Evolutionary conservation across 64 coral and sea anemone genomes (phyloP).

Genomic region (Stichodactyla helianthus): DNA sequence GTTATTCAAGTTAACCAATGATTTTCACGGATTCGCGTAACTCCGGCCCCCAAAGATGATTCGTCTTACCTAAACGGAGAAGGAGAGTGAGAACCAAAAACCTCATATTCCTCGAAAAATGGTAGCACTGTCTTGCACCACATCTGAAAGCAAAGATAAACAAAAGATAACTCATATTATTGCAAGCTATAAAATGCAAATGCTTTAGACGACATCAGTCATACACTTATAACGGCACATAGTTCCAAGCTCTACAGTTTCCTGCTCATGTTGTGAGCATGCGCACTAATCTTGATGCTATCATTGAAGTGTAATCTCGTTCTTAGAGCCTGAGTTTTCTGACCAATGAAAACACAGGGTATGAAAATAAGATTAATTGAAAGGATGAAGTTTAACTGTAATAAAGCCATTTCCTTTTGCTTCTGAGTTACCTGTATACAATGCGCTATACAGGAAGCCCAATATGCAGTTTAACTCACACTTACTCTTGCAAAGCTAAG

Average conservation of each 20-base stretch:
- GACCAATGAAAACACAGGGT: no score
- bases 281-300: no score
- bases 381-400: no score
- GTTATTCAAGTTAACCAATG: no score
- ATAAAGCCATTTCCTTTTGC: no score
- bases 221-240: no score
- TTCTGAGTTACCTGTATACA: not conserved
- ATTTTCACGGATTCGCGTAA: no score
- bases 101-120: not conserved
- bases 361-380: no score
- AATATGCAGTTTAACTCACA: not conserved
- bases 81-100: not conserved
- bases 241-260: no score
- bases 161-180: not conserved
- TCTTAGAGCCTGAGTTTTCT: not conserved
- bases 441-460: no score
- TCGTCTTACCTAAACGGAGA: not conserved
- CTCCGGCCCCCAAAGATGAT: no score
- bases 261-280: no score
- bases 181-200: not conserved
- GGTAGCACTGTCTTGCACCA: not conserved
- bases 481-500: conserved; percentile 61
- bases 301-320: not conserved
- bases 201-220: not conserved
- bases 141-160: not conserved